Base-by-base conservation (phyloP, 2,888 invertebrate species). In the Anticlea derivata region DNA sequence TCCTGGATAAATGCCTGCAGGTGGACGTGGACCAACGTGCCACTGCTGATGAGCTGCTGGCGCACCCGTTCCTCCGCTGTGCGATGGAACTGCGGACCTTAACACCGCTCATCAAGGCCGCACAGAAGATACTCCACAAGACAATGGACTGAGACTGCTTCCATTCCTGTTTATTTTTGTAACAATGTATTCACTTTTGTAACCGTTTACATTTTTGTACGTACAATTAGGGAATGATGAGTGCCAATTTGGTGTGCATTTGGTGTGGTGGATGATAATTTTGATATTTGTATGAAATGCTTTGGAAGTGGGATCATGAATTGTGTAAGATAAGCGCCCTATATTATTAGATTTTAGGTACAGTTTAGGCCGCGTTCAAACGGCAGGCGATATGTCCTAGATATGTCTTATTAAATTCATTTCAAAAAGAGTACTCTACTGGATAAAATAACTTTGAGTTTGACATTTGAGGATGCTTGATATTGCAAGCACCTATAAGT, bases 91-190 rank as follows among this genome's bases (percentile, higher is more conserved):
- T 98, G 10, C 92, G 93, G 44, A 95, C 96, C 0, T 91, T 99
- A 23, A 95, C 95, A 52, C 98, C 98, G 20, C 93, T 98, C 55
- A 99, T 99, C 62, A 94, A 94, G 75, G 98, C 97, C 38, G 98
- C 98, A 33, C 97, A 97, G 70, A 95, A 94, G 78, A 95, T 97
- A 68, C 92, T 97, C 37, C 94, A 93, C 65, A 95, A 95, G 72
- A 88, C 73, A 63, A 83, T 76, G 57, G 86, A 90, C 65, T 88
- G 77, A 85, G 70, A 71, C 65, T 70, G 74, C 68, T 69, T 74
- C 71, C 73, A 75, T 76, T 76, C 78, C 73, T 61, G 51, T 60
- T 61, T 63, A 62, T 68, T 65, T 71, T 70, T 70, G 63, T 63
- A 66, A 50, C 58, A 56, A 61, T 72, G 65, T 73, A 55, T 67